Conservation (phyloP, 2,797 vertebrate species). For the Graptemys geographica region DNA sequence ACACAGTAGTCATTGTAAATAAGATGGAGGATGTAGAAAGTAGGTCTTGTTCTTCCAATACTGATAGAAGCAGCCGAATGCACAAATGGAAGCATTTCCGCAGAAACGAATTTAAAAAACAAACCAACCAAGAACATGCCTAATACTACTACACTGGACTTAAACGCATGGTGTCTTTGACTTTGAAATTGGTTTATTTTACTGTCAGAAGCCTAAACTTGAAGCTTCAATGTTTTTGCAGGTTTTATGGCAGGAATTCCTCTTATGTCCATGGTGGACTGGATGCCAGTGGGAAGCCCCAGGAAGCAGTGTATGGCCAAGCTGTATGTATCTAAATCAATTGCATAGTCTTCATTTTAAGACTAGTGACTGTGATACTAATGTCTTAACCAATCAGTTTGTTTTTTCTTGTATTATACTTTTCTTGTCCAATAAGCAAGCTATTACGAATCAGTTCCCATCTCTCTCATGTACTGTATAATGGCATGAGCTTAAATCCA, state of each 20-base stretch:
- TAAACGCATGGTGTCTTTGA: background rate
- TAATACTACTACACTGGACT: background rate
- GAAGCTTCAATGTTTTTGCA: slow-evolving; percentile 62
- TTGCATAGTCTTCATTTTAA: background rate
- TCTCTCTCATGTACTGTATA: background rate
- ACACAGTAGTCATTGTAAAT: background rate
- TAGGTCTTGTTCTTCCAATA: background rate
- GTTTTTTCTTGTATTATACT: background rate
- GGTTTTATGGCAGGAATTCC: slow-evolving; percentile 98
- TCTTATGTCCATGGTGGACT: slow-evolving; percentile 98
- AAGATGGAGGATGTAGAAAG: background rate
- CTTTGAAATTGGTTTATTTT: background rate
- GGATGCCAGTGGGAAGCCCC: slow-evolving; percentile 93
- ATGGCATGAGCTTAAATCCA: background rate
- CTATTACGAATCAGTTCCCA: background rate
- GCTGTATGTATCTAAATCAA: slow-evolving; percentile 86
- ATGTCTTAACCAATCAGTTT: background rate
- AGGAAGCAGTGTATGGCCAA: slow-evolving; percentile 97
- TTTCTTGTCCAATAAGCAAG: background rate
- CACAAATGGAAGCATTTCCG: background rate
- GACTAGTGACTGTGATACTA: background rate
- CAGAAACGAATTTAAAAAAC: background rate
- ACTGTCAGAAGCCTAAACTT: background rate
- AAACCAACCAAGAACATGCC: background rate
- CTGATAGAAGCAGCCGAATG: background rate